Conservation (phyloP, 1,140 invertebrate genomes). For the Drosophila sproati region DNA sequence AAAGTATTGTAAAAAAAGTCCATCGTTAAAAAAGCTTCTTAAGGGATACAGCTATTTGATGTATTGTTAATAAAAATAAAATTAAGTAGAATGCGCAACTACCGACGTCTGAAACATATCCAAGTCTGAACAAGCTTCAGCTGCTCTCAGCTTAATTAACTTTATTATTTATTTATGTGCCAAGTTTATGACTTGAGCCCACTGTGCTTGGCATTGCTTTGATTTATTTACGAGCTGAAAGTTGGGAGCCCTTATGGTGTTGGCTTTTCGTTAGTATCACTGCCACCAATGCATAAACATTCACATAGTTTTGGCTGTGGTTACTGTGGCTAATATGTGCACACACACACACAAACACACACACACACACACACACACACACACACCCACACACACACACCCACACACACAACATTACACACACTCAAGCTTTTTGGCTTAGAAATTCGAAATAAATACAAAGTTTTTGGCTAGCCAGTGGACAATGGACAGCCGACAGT, state of each 20-base stretch:
- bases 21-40: too few relatives aligned
- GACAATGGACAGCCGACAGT: conserved; percentile 5
- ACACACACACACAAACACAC: conserved; percentile 37
- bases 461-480: conserved; percentile 53
- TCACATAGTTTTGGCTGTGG: conserved; percentile 65
- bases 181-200: conserved; percentile 4
- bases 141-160: background rate
- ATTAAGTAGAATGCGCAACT: too few relatives aligned
- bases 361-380: conserved; percentile 35
- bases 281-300: conserved; percentile 32
- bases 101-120: too few relatives aligned
- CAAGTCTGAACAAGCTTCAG: background rate
- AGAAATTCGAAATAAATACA: conserved; percentile 61
- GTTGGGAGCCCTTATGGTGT: conserved; percentile 60
- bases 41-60: too few relatives aligned
- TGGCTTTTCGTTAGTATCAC: conserved; percentile 67
- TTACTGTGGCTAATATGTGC: conserved; percentile 68
- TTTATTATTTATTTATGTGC: background rate
- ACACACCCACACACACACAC: conserved; percentile 42
- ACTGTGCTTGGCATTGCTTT: conserved; percentile 54
- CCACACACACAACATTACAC: too few relatives aligned
- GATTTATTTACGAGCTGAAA: conserved; percentile 56
- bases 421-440: conserved; percentile 51
- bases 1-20: too few relatives aligned
- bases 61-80: too few relatives aligned